These are phyloP conservation scores for Stenopsyche tienmushanensis DNA, from an alignment of 1,140 invertebrate species.

Conservation along the genomic window DNA sequence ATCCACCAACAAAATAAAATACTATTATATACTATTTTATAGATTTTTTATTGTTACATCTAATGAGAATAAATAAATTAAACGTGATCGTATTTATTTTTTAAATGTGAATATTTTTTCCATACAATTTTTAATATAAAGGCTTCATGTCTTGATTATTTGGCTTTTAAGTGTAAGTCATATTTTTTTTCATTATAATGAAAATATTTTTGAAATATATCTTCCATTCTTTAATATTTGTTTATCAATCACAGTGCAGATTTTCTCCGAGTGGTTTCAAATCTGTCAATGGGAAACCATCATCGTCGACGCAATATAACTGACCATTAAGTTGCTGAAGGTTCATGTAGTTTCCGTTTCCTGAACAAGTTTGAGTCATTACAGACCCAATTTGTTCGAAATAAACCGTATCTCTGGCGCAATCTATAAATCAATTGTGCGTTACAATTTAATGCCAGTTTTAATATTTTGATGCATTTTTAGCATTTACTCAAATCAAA, in stretches of 20 bases:
- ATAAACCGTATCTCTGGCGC: constrained; percentile 55
- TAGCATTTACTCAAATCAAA: background rate
- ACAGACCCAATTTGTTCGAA: constrained; percentile 51
- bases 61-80: no score
- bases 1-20: no score
- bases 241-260: constrained; percentile 31
- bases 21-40: no score
- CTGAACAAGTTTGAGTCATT: constrained; percentile 49
- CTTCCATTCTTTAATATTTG: no score
- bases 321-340: constrained; percentile 50
- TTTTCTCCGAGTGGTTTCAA: constrained; percentile 18
- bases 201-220: no score
- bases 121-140: background rate
- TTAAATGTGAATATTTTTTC: background rate
- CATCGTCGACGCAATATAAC: constrained; percentile 56
- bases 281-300: constrained; percentile 51
- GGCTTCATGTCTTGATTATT: background rate
- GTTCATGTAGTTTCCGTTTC: constrained; percentile 56
- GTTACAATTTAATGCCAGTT: constrained; percentile 3
- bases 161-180: background rate
- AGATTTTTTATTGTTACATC: no score
- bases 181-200: background rate
- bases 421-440: constrained; percentile 51
- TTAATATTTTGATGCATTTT: background rate
- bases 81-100: no score